Percentiles rank a stretch among this genome's conserved stretches.
Evolutionary conservation across 2,113 vertebrate genomes (phyloP).

Genomic region (Turdus rufiventris): DNA sequence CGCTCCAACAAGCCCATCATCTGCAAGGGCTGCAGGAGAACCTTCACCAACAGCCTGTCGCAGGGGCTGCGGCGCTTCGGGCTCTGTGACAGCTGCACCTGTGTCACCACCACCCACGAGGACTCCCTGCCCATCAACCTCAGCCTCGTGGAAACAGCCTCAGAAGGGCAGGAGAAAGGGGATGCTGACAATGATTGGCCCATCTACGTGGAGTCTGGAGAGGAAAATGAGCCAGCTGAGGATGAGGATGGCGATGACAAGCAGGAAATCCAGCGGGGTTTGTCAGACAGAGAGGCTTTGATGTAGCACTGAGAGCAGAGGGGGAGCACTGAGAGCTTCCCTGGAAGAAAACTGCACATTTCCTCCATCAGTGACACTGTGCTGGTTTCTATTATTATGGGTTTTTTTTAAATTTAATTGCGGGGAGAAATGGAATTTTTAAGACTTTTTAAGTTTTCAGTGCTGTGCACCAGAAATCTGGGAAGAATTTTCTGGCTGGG

Average conservation of each 20-base stretch:
- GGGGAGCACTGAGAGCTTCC: background rate
- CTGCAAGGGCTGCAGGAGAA: constrained; percentile 91
- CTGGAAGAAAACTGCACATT: background rate
- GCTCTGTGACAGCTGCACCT: constrained; percentile 93
- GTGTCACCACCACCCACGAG: constrained; percentile 84
- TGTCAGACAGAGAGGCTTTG: constrained; percentile 64
- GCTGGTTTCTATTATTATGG: background rate
- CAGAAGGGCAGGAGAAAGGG: constrained; percentile 78
- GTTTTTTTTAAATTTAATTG: background rate
- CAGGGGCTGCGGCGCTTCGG: constrained; percentile 87
- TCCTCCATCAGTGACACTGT: background rate
- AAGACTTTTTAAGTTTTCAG: background rate
- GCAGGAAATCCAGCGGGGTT: constrained; percentile 68
- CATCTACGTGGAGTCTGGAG: constrained; percentile 90
- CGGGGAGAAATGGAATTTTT: background rate
- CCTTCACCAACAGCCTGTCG: constrained; percentile 85
- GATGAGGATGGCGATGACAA: constrained; percentile 79
- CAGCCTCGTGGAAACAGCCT: constrained; percentile 72
- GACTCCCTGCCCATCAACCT: constrained; percentile 80
- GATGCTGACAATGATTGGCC: constrained; percentile 86
- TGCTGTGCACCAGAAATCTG: constrained; percentile 33
- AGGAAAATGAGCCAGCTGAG: constrained; percentile 78
- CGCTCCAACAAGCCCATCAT: constrained; percentile 90
- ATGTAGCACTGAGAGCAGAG: constrained; percentile 58
- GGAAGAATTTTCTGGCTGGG: background rate